Evolutionary conservation across 2,113 vertebrate genomes (phyloP).

Genomic region (Aegotheles bennettii): DNA sequence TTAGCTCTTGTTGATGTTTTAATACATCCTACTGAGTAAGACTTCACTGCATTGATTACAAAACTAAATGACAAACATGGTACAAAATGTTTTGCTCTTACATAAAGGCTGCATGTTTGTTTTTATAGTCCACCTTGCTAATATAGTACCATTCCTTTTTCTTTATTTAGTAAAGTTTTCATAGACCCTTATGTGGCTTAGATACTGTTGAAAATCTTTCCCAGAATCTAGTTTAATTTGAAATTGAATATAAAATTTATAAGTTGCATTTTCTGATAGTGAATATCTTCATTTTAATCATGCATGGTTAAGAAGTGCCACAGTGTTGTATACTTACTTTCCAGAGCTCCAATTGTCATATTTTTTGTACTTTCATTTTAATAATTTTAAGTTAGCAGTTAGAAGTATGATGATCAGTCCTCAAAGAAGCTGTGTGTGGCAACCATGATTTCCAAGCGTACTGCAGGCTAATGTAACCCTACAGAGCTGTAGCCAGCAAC

Average conservation of each 20-base stretch:
- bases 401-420: not conserved
- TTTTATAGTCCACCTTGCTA: not conserved
- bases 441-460: not conserved
- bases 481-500: not conserved
- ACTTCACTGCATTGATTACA: not conserved
- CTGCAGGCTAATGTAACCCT: not conserved
- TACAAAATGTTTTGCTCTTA: not conserved
- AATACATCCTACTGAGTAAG: not conserved
- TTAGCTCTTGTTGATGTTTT: not conserved
- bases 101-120: not conserved
- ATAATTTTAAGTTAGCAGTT: not conserved
- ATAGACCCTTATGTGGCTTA: not conserved
- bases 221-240: not conserved
- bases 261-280: not conserved
- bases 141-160: not conserved
- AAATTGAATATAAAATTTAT: not conserved
- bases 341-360: not conserved
- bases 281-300: not conserved
- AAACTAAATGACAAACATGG: not conserved
- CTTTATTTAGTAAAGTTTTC: not conserved
- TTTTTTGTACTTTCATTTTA: not conserved
- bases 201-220: not conserved
- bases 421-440: not conserved
- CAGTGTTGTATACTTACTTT: not conserved
- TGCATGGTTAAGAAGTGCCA: not conserved